phyloP scores from a whole-genome alignment of 2,888 invertebrate genomes.

The Heliconius cydno region DNA sequence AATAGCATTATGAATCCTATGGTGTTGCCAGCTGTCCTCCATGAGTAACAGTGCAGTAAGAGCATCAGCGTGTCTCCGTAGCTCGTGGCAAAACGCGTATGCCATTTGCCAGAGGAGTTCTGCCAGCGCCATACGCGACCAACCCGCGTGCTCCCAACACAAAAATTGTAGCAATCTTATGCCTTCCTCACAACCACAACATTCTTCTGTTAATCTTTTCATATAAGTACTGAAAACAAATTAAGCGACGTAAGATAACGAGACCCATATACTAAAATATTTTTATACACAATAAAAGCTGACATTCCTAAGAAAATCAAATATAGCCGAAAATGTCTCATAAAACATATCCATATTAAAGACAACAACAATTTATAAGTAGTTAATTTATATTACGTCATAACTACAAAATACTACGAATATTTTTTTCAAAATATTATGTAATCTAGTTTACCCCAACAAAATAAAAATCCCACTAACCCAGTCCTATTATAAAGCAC shows the following conservation, averaged over 20 bases:
- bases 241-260: neutral
- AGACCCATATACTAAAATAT: neutral
- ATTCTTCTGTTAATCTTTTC: slow-evolving; percentile 97
- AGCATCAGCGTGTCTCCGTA: slow-evolving; percentile 95
- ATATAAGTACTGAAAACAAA: slow-evolving; percentile 83
- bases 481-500: slow-evolving; percentile 91
- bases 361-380: too few species aligned
- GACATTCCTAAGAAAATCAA: too few species aligned
- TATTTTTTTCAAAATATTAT: too few species aligned
- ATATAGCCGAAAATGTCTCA: too few species aligned
- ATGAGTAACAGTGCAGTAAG: slow-evolving; percentile 93
- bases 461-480: slow-evolving; percentile 69
- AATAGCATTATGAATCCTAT: slow-evolving; percentile 95
- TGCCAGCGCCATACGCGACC: slow-evolving; percentile 93
- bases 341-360: too few species aligned
- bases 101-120: slow-evolving; percentile 96
- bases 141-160: slow-evolving; percentile 98
- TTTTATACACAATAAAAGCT: neutral
- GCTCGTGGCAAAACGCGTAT: slow-evolving; percentile 96
- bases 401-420: too few species aligned
- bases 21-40: slow-evolving; percentile 98
- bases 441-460: neutral
- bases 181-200: slow-evolving; percentile 95
- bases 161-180: slow-evolving; percentile 95
- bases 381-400: too few species aligned